Evolutionary conservation across 2,113 vertebrate genomes (phyloP).

Genomic region (Nycticryphes semicollaris): DNA sequence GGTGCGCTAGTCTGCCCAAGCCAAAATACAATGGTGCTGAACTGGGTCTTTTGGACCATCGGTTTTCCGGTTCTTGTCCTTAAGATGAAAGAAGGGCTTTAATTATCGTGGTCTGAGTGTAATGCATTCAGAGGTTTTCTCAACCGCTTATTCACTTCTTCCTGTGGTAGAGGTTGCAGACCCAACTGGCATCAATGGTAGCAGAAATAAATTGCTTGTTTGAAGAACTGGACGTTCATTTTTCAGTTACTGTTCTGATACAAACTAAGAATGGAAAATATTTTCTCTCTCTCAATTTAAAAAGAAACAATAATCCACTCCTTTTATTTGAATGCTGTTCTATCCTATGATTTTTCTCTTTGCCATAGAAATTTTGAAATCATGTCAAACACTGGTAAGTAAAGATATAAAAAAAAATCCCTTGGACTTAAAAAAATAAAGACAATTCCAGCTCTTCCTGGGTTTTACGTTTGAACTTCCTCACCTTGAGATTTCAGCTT

Average conservation of each 20-base stretch:
- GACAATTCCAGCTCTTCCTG: neutral
- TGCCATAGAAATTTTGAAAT: neutral
- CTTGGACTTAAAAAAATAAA: neutral
- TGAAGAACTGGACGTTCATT: neutral
- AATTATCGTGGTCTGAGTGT: neutral
- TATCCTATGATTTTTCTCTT: neutral
- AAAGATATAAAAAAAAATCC: neutral
- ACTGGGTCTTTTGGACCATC: neutral
- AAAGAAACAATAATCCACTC: neutral
- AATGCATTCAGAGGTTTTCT: neutral
- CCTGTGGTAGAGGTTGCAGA: neutral
- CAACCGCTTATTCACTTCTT: neutral
- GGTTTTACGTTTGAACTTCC: neutral
- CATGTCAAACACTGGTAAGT: neutral
- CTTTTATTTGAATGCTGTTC: neutral
- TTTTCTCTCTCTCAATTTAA: neutral
- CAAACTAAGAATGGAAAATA: neutral
- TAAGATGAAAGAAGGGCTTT: neutral
- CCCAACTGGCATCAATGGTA: neutral
- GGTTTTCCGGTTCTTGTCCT: neutral
- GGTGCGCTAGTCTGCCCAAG: accelerated
- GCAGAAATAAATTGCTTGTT: neutral
- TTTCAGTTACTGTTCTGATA: neutral
- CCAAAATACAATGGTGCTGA: neutral
- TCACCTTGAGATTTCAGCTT: neutral